phyloP scores from a whole-genome alignment of 2,888 invertebrate genomes.

The Tetragnatha montana region DNA sequence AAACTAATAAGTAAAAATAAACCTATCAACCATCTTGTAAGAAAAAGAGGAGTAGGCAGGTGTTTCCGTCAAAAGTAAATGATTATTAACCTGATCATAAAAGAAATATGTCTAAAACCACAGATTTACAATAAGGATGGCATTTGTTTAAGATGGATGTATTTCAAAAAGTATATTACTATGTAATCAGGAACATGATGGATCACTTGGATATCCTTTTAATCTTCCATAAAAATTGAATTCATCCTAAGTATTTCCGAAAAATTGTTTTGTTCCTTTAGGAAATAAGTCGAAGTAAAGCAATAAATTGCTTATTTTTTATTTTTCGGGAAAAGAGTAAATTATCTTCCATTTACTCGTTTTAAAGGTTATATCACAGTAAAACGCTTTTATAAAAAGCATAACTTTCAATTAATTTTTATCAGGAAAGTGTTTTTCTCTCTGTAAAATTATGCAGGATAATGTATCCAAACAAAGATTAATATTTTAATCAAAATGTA shows the following conservation, averaged over 20 bases:
- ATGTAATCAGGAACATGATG: neutral
- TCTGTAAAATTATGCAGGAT: no score
- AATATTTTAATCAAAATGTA: no score
- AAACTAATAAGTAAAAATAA: neutral
- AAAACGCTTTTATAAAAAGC: no score
- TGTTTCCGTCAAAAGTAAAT: neutral
- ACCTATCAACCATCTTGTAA: neutral
- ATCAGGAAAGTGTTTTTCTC: no score
- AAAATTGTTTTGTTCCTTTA: neutral
- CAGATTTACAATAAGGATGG: neutral
- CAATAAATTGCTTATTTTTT: neutral
- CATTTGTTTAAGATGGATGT: neutral
- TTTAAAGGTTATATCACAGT: no score
- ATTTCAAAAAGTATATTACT: neutral
- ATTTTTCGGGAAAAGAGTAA: neutral
- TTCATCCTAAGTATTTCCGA: neutral
- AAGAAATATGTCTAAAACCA: neutral
- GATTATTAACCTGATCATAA: neutral
- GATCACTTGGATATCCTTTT: neutral
- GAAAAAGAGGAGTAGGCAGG: neutral
- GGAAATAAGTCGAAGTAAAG: neutral
- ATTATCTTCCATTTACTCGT: no score
- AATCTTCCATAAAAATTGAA: neutral
- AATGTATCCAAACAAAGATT: no score
- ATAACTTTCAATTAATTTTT: no score